Conservation (phyloP, 2,113 vertebrate species). For the Marmota flaviventris region DNA sequence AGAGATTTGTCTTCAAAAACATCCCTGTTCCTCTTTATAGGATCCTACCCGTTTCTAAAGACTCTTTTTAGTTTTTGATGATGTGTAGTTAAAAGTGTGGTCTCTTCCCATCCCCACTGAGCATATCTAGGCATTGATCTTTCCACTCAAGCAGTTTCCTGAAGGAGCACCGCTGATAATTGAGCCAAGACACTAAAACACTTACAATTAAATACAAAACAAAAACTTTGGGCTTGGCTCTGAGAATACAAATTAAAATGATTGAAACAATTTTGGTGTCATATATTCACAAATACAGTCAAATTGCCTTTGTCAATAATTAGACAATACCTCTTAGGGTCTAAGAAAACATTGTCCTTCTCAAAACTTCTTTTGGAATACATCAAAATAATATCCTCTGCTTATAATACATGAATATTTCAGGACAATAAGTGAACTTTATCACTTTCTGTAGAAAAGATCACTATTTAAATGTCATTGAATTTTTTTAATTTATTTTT, state of each 20-base stretch:
- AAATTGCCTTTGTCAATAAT: not conserved
- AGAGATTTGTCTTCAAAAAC: conserved; percentile 74
- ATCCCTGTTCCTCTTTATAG: conserved; percentile 38
- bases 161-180: not conserved
- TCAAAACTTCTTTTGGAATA: not conserved
- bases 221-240: not conserved
- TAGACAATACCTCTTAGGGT: not conserved
- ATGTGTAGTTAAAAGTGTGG: conserved; percentile 55
- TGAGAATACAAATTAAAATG: not conserved
- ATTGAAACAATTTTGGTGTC: not conserved
- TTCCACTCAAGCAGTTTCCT: conserved; percentile 49
- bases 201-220: not conserved
- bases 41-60: conserved; percentile 29
- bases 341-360: not conserved
- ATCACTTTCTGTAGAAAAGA: not conserved
- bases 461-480: not conserved
- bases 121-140: not conserved
- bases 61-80: conserved; percentile 56
- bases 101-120: conserved; percentile 31
- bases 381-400: not conserved
- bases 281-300: not conserved
- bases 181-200: not conserved
- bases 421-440: not conserved
- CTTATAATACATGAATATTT: not conserved
- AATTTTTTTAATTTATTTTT: not conserved